Evolutionary conservation across 2,888 invertebrate species (phyloP), one percentile per base, ranked within the genome.

Genomic region (Thymelicus lineola): DNA sequence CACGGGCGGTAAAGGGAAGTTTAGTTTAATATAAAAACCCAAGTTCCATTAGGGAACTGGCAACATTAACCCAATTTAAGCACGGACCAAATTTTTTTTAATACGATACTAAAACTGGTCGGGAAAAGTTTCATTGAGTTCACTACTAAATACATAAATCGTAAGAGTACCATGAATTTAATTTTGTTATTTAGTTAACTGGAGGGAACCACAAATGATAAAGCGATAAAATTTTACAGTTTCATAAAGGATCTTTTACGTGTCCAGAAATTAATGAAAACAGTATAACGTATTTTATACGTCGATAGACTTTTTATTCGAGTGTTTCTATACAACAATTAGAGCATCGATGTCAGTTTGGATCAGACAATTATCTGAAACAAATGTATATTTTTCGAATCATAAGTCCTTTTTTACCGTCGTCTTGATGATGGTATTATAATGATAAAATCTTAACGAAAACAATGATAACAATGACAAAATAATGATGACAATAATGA

Each of bases 81-180:
- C 12, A 20, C 53, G 53, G 53, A 53, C 53, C 20, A 53, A 53
- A 53, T 53, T 53, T 53, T 53, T 20, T 53, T 53, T 53, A 53
- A 20, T 53, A 20, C 53, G 53, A 20, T 53, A 53, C 20, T 20
- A 20, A 53, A 53, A 53, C 20, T 53, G 20, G 53, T 17, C 10
- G 53, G 5, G 20, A 20, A 20, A 53, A 53, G 20, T 53, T 53
- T 20, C 53, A 53, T 53, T 20, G 53, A 53, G 53, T 53, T 53
- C 20, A 53, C 20, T 53, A 20, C 20, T 20, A 53, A 53, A 53
- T 53, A 15, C 48, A 17, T 17, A 17, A 53, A 53, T 10, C 20
- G 20, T 20, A 53, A 20, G 53, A 53, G n/a, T 53, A 53, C 20
- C 20, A 10, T 53, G 53, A 12, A 53, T 53, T 50, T 53, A 53